A percentile compares a stretch with the other conserved stretches of the same genome.
These are phyloP conservation scores for Eubucco bourcierii DNA, from an alignment of 2,113 vertebrate species.

Conservation along the genomic window DNA sequence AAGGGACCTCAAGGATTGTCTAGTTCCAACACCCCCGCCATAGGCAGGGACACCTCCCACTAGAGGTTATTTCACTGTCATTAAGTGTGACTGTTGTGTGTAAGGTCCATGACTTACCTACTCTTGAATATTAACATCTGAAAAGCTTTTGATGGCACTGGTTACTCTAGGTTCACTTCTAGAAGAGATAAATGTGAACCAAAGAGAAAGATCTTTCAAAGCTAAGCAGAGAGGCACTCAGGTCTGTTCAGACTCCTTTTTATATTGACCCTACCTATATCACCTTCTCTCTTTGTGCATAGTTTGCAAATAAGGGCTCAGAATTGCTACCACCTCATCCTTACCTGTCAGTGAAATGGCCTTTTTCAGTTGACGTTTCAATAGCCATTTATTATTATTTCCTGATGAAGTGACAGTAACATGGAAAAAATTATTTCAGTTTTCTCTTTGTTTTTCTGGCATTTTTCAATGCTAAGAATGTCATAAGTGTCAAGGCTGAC, in stretches of 20 bases:
- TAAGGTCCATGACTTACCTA: not conserved
- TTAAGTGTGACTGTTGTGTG: not conserved
- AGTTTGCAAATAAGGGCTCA: not conserved
- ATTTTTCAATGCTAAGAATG: not conserved
- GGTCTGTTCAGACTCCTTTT: not conserved
- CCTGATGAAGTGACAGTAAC: not conserved
- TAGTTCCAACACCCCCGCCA: too few species aligned
- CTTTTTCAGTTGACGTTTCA: not conserved
- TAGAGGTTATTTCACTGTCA: not conserved
- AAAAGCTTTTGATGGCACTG: not conserved
- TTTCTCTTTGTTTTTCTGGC: not conserved
- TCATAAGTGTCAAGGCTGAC: not conserved
- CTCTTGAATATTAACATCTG: not conserved
- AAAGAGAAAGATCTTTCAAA: not conserved
- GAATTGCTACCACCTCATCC: not conserved
- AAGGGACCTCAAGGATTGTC: too few species aligned
- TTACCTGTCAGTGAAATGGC: not conserved
- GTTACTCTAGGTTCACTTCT: not conserved
- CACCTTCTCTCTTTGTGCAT: not conserved
- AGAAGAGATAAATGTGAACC: not conserved
- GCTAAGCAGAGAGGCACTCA: not conserved
- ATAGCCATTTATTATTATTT: not conserved
- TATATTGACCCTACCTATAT: not conserved
- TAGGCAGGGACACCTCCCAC: too few species aligned
- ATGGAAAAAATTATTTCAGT: not conserved